These are phyloP conservation scores for Aethina tumida DNA, from an alignment of 1,140 invertebrate genomes.

Conservation along the genomic window DNA sequence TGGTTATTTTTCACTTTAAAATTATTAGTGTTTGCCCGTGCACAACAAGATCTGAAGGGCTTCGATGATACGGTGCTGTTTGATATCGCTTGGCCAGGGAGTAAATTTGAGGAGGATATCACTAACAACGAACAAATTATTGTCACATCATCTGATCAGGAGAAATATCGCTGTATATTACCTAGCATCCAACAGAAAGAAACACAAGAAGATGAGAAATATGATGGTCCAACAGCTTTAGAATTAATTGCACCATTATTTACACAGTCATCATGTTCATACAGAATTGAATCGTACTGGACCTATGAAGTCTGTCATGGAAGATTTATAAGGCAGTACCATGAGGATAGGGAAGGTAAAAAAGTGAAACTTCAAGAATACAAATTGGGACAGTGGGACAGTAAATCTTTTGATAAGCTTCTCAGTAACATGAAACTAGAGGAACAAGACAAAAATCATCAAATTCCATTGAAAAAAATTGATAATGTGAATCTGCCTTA, in stretches of 20 bases:
- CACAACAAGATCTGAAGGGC: constrained; percentile 53
- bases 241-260: constrained; percentile 69
- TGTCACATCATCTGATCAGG: constrained; percentile 56
- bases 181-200: constrained; percentile 54
- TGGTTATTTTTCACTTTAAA: no score
- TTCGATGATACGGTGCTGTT: constrained; percentile 76
- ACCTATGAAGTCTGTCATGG: constrained; percentile 96
- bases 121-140: constrained; percentile 40
- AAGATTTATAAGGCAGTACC: constrained; percentile 81
- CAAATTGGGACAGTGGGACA: constrained; percentile 65
- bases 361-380: constrained; percentile 73
- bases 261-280: constrained; percentile 64
- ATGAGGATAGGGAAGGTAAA: constrained; percentile 86
- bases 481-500: constrained; percentile 80
- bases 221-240: constrained; percentile 63
- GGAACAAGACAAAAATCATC: constrained; percentile 39
- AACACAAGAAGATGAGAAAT: constrained; percentile 43
- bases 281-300: constrained; percentile 90
- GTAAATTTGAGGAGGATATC: constrained; percentile 39
- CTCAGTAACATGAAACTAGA: constrained; percentile 46
- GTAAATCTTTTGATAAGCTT: constrained; percentile 39
- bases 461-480: constrained; percentile 60
- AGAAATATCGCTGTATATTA: constrained; percentile 65
- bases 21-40: no score
- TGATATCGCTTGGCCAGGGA: constrained; percentile 71